Base-by-base conservation (phyloP, 2,888 invertebrate genomes). In the Leptopilina drosophilae region DNA sequence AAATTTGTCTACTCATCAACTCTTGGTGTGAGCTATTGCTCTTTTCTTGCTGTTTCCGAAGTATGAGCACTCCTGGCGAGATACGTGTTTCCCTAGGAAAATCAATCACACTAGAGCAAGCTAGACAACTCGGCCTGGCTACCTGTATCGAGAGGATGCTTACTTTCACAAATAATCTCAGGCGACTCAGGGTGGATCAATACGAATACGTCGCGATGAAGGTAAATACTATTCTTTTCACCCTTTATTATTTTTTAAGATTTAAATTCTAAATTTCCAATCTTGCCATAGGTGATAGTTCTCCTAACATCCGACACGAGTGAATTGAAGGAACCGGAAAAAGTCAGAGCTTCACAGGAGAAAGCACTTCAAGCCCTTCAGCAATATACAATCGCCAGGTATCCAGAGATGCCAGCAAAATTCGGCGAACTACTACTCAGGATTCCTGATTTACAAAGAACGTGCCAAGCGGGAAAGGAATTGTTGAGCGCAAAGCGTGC, bases 201-300 rank as follows among this genome's bases (percentile, higher is more conserved):
- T 98, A 98, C 92, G 99, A 99, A 93, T 99, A 98, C 92, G 98
- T 98, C 86, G 98, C 98, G 85, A 95, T 99, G 94, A 99, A 99
- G 93, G 98, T 98, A 92, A 73, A 42, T 6, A 42, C 20, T 20
- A 20, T 42, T 42, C 7, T 42, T 42, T 42, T 42, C 42, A 5
- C 2, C 42, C 42, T 6, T 6, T 2, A 7, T 1, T 6, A 42
- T 6, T 42, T 42, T 7, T 42, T 6, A 2, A 42, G 42, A 7
- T 42, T 6, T 6, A 1, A 42, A 40, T 40, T 40, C 53, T 20
- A 20, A 20, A 20, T 20, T 20, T 20, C 20, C 20, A 0, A 20
- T 1, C 1, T 20, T 20, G 20, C 78, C 78, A 1, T 76, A 91
- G 91, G 92, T 92, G 5, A 92, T 92, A 80, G 91, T 92, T 12